Conservation (phyloP, 2,888 invertebrate genomes). For the Platycheirus rosarum region DNA sequence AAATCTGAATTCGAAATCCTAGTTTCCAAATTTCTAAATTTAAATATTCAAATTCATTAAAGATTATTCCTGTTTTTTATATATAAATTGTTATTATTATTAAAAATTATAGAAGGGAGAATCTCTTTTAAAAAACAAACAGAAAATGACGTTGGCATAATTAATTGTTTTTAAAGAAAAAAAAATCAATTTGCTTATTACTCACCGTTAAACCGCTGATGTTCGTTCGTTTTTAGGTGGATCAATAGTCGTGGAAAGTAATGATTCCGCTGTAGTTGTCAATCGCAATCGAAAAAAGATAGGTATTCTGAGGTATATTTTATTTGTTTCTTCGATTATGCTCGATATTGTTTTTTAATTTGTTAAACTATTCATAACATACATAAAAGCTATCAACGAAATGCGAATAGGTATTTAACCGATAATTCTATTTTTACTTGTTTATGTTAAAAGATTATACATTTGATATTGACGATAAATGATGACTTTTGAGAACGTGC, state of each 20-base stretch:
- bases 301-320: constrained; percentile 25
- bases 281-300: constrained; percentile 40
- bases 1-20: too few relatives aligned
- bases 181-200: not conserved
- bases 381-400: too few relatives aligned
- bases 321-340: not conserved
- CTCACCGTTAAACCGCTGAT: constrained; percentile 76
- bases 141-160: too few relatives aligned
- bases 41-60: too few relatives aligned
- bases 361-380: constrained; percentile 52
- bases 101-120: too few relatives aligned
- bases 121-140: too few relatives aligned
- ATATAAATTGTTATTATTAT: too few relatives aligned
- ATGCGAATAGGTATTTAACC: constrained; percentile 55
- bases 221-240: constrained; percentile 75
- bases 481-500: constrained; percentile 48
- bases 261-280: constrained; percentile 57
- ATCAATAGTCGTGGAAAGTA: constrained; percentile 74
- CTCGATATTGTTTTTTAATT: constrained; percentile 25
- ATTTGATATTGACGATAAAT: constrained; percentile 44
- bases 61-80: too few relatives aligned
- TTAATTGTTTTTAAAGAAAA: not conserved
- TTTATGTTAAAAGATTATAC: constrained; percentile 55
- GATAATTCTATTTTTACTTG: constrained; percentile 37
- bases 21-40: too few relatives aligned